Evolutionary conservation across 2,113 vertebrate genomes (phyloP).

Genomic region (Nestor notabilis): DNA sequence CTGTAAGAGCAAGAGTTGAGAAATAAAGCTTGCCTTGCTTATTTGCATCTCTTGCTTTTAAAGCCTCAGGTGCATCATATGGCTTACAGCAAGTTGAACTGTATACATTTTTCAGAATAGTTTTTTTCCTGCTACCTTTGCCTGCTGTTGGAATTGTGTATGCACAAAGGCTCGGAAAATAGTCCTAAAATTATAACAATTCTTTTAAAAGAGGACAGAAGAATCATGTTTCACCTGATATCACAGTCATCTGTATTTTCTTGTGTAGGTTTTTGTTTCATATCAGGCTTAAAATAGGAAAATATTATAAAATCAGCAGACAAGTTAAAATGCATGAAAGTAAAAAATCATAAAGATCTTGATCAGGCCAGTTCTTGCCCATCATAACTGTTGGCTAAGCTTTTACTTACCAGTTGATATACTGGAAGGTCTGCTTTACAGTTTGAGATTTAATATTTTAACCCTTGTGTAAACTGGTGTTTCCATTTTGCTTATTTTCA

Average conservation of each 20-base stretch:
- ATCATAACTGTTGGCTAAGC: neutral
- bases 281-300: neutral
- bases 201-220: neutral
- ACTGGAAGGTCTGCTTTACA: neutral
- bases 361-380: neutral
- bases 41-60: neutral
- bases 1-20: neutral
- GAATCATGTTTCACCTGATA: neutral
- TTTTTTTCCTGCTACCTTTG: neutral
- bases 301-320: neutral
- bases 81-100: neutral
- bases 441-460: neutral
- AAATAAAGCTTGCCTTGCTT: neutral
- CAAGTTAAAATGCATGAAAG: neutral
- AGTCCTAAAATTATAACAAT: neutral
- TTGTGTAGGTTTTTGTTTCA: neutral
- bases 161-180: neutral
- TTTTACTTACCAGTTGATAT: neutral
- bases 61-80: neutral
- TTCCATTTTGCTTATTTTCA: conserved; percentile 60
- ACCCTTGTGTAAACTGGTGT: fast-evolving
- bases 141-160: neutral
- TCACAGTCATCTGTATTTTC: neutral
- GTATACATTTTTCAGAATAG: neutral
- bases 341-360: neutral